Evolutionary conservation across 2,797 vertebrate genomes (phyloP).

Genomic region (Rhodeus uyekii): DNA sequence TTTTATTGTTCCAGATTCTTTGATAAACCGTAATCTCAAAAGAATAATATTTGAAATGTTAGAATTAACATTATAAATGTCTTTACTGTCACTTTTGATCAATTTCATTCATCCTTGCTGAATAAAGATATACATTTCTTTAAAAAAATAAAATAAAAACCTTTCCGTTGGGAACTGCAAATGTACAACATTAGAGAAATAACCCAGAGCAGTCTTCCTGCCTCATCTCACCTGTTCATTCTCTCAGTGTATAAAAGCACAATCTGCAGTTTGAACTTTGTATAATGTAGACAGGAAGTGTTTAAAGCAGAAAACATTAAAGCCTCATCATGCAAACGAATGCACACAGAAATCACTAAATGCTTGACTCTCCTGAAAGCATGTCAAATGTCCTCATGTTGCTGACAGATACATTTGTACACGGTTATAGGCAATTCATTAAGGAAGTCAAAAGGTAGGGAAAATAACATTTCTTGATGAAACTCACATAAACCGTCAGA

Average conservation of each 20-base stretch:
- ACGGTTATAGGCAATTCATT: neutral
- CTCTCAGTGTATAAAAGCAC: neutral
- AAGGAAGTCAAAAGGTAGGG: neutral
- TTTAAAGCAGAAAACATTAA: neutral
- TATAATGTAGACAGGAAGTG: neutral
- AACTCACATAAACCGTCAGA: neutral
- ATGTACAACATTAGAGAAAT: neutral
- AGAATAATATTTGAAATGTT: too few relatives aligned
- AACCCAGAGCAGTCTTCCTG: neutral
- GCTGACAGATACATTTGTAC: neutral
- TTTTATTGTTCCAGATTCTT: too few relatives aligned
- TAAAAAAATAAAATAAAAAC: too few relatives aligned
- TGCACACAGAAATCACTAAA: neutral
- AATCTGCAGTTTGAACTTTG: neutral
- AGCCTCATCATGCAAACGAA: neutral
- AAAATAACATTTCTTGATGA: neutral
- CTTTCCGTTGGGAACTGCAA: neutral
- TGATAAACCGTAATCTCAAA: too few relatives aligned
- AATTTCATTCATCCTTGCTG: neutral
- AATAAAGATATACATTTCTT: neutral
- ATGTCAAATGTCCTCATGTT: neutral
- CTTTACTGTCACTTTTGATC: neutral
- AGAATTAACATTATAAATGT: too few relatives aligned
- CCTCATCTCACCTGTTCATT: neutral
- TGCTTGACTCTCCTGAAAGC: neutral